Conservation (phyloP, 23 tunicate genomes). For the Phallusia fumigata region DNA sequence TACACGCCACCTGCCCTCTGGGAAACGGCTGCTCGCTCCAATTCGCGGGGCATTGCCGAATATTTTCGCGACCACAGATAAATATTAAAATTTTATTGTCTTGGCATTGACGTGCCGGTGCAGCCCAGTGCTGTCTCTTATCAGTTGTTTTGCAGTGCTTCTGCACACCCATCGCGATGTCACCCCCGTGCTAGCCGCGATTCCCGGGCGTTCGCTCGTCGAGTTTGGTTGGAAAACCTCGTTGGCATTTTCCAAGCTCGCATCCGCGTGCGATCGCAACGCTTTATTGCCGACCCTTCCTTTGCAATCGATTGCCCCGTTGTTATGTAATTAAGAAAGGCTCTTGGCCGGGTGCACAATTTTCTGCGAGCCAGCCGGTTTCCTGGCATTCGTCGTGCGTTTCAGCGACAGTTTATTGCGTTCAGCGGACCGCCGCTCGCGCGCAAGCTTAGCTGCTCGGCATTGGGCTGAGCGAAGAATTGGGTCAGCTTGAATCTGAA, state of each 20-base stretch:
- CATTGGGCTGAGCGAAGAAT: neutral
- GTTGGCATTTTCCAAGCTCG: constrained; percentile 14
- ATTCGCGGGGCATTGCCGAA: neutral
- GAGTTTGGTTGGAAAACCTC: neutral
- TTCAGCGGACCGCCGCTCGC: neutral
- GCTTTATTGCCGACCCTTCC: neutral
- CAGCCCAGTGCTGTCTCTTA: neutral
- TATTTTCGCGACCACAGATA: neutral
- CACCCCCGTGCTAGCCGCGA: neutral
- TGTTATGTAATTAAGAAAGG: constrained; percentile 1
- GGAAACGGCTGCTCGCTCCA: neutral
- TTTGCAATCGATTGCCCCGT: constrained; percentile 11
- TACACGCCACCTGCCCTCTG: neutral
- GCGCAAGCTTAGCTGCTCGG: neutral
- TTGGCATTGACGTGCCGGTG: neutral
- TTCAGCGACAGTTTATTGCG: constrained; percentile 2
- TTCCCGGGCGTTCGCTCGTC: neutral
- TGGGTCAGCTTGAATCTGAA: neutral
- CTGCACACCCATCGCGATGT: neutral
- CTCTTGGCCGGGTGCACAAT: neutral
- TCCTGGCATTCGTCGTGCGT: constrained; percentile 1
- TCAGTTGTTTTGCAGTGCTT: neutral
- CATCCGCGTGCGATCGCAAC: neutral
- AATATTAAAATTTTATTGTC: neutral
- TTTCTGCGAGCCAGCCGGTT: constrained; percentile 9